Base-by-base conservation (phyloP, 2,797 vertebrate genomes). In the Xiphophorus birchmanni region DNA sequence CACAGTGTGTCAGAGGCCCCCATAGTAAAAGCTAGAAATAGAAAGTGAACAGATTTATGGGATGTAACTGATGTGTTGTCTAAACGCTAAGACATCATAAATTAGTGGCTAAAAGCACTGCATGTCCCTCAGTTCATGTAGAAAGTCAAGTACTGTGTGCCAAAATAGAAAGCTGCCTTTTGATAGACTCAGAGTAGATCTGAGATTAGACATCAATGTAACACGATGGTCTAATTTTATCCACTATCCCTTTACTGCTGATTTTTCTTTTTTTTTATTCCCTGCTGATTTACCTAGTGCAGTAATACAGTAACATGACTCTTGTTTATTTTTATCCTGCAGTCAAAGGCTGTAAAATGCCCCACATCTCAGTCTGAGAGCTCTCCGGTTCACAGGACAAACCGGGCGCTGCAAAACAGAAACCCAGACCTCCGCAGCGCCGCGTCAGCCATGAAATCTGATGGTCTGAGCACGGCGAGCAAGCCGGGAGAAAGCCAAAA, bases 361-460 rank as follows among this genome's bases (percentile, higher is more conserved):
- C 82, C 90, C 80, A 87, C 93, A 88, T 88, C 95, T 83, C 90
- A 91, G 80, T 87, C 87, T 96, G 94, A 95, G 87, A 92, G 93
- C 86, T 87, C 90, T 93, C 82, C 85, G 89, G 95, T 94, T 82
- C 94, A 80, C 86, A 94, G 91, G 92, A 95, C 92, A 79, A 87
- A 85, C 85, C 93, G 91, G 87, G 91, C 79, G 85, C 86, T 89
- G 65, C 85, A 91, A 87, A 89, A 91, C 88, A 5, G 85, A 80
- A 92, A 90, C 80, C 80, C 90, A 40, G 90, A 91, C 89, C 86
- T 90, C 84, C 84, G 75, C 85, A 86, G 91, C 78, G 88, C 90
- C 75, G 82, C 93, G 86, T 91, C 93, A 85, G 91, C 93, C 96
- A 99, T 99, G 98, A 99, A 99, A 96, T 99, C 98, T n/a, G 98